Base-by-base conservation (phyloP, 2,797 vertebrate species). In the Amphiprion clarkii region DNA sequence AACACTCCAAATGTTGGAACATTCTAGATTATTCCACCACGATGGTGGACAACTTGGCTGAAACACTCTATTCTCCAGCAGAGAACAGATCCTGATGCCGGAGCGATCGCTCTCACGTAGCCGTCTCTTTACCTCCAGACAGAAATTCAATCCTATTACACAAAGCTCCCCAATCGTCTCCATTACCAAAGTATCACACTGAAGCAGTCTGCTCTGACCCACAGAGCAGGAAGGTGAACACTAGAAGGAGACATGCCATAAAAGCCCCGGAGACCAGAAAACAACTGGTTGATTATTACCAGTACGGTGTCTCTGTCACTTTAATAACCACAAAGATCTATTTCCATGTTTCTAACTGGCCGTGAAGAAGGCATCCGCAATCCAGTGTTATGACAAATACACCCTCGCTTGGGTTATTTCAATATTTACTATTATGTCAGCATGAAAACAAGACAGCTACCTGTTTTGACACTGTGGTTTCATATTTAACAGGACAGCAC, bases 121-220 rank as follows among this genome's bases (percentile, higher is more conserved):
- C 23, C 12, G 27, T 69, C 69, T 81, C 75, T 76, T 71, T 68
- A 82, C 79, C 78, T 69, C 44, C 57, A 75, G 76, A 54, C 76
- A 76, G 88, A 83, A 86, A 87, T 29, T 69, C 79, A 61, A 85
- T 82, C 64, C 66, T 79, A 71, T 85, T 71, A 86, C 76, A 82
- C 78, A 79, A 78, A 80, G 80, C 87, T 80, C 62, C 62, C 31
- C 74, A 52, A 55, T 59, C 70, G 42, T 82, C 82, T 90, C 84
- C 6, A 46, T 82, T 84, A 71, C 82, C 57, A 54, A 67, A 80
- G 84, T 3, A 81, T 80, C 62, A 65, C n/a, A 75, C 74, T 40
- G 60, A 74, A 74, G 67, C 60, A 63, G 72, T 44, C 67, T 56
- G 62, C 60, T 72, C 71, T 40, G 56, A 33, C 73, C 57, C 52